These are phyloP conservation scores for Spea hammondii DNA, from an alignment of 2,797 vertebrate genomes.

Conservation along the genomic window DNA sequence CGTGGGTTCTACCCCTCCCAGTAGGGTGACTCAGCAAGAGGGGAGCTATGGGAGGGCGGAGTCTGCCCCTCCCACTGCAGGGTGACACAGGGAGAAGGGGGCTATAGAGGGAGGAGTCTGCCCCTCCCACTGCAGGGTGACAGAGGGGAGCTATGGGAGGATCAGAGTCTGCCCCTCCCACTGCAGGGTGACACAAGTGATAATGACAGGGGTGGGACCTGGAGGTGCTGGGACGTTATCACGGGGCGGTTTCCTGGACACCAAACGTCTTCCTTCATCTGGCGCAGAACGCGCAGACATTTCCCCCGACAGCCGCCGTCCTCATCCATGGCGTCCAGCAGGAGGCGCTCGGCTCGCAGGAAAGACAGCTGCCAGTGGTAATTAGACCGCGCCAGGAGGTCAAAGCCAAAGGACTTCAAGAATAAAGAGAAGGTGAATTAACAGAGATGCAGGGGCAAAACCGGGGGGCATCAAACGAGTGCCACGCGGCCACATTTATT, in stretches of 20 bases:
- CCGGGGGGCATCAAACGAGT: not conserved
- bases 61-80: not conserved
- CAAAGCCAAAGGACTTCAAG: slow-evolving; percentile 76
- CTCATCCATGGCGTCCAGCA: slow-evolving; percentile 76
- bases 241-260: slow-evolving; percentile 75
- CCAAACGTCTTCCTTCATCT: slow-evolving; percentile 81
- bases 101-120: not conserved
- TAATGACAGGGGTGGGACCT: slow-evolving; percentile 59
- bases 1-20: not conserved
- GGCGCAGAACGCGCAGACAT: slow-evolving; percentile 73
- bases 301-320: slow-evolving; percentile 77
- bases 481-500: not conserved
- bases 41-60: not conserved
- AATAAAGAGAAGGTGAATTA: not conserved
- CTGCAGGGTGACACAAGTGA: not conserved
- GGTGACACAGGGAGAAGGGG: not conserved
- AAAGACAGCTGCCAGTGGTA: slow-evolving; percentile 84
- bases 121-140: slow-evolving; percentile 1
- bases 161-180: not conserved
- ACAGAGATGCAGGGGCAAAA: not conserved
- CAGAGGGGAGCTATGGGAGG: not conserved
- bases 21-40: not conserved
- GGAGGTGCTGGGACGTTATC: slow-evolving; percentile 77
- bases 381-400: slow-evolving; percentile 73
- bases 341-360: slow-evolving; percentile 70